These are phyloP conservation scores for Odobenus rosmarus DNA, from an alignment of 2,113 vertebrate genomes.

Conservation along the genomic window DNA sequence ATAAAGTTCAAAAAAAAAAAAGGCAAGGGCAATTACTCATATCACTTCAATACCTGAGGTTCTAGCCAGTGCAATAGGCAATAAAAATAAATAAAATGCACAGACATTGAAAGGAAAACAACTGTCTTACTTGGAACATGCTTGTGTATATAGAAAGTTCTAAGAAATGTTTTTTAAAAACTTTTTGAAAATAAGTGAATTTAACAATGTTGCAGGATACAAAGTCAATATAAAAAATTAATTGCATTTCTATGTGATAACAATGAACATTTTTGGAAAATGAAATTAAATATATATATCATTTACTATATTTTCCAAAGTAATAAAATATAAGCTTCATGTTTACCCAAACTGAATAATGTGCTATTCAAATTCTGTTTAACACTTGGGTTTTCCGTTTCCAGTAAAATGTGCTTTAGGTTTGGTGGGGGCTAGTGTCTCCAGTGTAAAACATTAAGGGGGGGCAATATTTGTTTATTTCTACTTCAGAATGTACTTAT, in stretches of 20 bases:
- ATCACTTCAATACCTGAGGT: neutral
- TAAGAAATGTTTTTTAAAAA: neutral
- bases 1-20: neutral
- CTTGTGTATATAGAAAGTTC: neutral
- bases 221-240: slow-evolving; percentile 15
- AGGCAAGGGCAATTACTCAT: neutral
- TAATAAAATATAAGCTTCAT: neutral
- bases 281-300: neutral
- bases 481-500: neutral
- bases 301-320: neutral
- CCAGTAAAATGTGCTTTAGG: neutral
- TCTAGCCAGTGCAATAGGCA: neutral
- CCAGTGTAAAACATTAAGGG: neutral
- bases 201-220: neutral
- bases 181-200: neutral
- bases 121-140: neutral
- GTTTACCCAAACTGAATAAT: neutral
- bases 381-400: neutral
- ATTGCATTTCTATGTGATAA: neutral
- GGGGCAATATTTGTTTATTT: neutral
- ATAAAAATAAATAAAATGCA: neutral
- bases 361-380: neutral
- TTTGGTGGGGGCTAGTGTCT: neutral
- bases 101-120: neutral
- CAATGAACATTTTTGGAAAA: slow-evolving; percentile 38